These are phyloP conservation scores for Manis crassicaudata DNA, from an alignment of 2,797 vertebrate genomes.

Conservation along the genomic window DNA sequence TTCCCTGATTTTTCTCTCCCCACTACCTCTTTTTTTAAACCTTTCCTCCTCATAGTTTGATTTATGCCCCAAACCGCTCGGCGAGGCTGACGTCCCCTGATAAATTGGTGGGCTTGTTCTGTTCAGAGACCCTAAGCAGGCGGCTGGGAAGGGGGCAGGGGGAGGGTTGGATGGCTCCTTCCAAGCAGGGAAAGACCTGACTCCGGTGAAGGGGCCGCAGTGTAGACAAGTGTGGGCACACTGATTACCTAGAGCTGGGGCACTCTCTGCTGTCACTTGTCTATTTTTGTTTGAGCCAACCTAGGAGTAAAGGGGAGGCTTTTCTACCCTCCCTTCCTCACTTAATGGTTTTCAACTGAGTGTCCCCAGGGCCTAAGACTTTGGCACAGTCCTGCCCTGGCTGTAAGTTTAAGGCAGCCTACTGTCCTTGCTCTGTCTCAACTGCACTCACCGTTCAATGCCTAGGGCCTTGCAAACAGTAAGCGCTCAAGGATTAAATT, in stretches of 20 bases:
- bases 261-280: neutral
- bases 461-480: too few species aligned
- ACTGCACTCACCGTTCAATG: too few species aligned
- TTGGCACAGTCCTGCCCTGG: too few species aligned
- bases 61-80: constrained; percentile 81
- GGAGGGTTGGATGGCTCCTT: neutral
- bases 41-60: constrained; percentile 77
- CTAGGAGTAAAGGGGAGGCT: too few species aligned
- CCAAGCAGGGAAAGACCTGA: neutral
- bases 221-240: accelerated
- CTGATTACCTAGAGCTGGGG: neutral
- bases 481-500: too few species aligned
- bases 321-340: neutral
- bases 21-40: constrained; percentile 53
- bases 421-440: neutral
- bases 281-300: neutral
- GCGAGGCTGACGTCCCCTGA: constrained; percentile 83
- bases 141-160: constrained; percentile 58
- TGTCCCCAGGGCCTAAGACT: too few species aligned
- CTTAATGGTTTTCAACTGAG: neutral
- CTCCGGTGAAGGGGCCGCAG: accelerated
- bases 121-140: constrained; percentile 68
- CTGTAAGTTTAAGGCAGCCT: accelerated
- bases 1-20: constrained; percentile 70
- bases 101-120: constrained; percentile 82